phyloP scores from a whole-genome alignment of 1,140 invertebrate genomes.

The Ceratosolen fusciceps region DNA sequence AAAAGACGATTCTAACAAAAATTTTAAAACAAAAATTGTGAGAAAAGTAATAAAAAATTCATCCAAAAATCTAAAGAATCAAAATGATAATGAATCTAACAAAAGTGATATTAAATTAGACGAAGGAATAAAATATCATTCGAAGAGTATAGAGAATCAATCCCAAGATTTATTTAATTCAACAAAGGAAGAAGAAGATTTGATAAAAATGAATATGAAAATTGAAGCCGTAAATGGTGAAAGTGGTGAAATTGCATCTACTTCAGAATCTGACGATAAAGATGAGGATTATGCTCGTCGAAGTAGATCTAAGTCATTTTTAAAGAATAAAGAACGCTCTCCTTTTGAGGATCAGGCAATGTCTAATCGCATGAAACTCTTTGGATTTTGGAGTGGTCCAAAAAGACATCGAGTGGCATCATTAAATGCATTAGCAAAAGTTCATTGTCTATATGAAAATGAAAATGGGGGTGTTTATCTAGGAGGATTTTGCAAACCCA shows the following conservation, averaged over 20 bases:
- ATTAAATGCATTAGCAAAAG: slow-evolving; percentile 91
- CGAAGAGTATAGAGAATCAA: not conserved
- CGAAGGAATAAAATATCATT: slow-evolving; percentile 52
- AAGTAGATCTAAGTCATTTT: slow-evolving; percentile 50
- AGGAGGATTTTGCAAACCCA: slow-evolving; percentile 71
- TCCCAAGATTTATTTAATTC: not conserved
- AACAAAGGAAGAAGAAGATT: slow-evolving; percentile 53
- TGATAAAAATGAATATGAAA: slow-evolving; percentile 61
- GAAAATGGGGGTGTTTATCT: slow-evolving; percentile 82
- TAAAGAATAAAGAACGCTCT: slow-evolving; percentile 56
- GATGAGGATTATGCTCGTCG: slow-evolving; percentile 51
- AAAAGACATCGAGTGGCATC: slow-evolving; percentile 89
- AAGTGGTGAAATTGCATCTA: slow-evolving; percentile 50
- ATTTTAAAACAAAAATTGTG: slow-evolving; percentile 56
- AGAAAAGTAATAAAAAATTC: slow-evolving; percentile 60
- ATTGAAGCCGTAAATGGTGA: slow-evolving; percentile 61
- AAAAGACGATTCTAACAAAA: slow-evolving; percentile 61
- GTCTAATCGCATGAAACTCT: slow-evolving; percentile 70
- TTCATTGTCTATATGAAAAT: slow-evolving; percentile 92
- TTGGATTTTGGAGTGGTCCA: slow-evolving; percentile 78
- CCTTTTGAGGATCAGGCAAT: slow-evolving; percentile 60
- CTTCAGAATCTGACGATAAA: slow-evolving; percentile 59
- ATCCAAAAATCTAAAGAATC: slow-evolving; percentile 54
- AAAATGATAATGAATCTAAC: slow-evolving; percentile 56
- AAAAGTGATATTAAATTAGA: slow-evolving; percentile 63